Percentiles rank a stretch among this genome's conserved stretches.
These are phyloP conservation scores for Metacarcinus magister DNA, from an alignment of 2,888 invertebrate genomes.

Conservation along the genomic window DNA sequence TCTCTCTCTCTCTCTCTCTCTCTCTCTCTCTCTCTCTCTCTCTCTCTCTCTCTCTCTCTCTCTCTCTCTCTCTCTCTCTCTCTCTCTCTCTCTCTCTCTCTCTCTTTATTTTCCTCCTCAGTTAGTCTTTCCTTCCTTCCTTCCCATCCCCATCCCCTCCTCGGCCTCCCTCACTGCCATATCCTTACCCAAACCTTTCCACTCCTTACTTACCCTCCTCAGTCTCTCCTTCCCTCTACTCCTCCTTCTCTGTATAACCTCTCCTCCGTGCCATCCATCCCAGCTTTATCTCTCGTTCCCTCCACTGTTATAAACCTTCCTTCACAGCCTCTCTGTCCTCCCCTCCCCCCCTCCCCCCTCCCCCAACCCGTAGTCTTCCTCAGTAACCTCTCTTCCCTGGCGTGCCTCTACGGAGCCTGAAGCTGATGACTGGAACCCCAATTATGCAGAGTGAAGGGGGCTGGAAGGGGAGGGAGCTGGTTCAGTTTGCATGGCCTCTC, in stretches of 20 bases:
- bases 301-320: no score
- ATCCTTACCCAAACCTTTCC: no score
- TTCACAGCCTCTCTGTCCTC: no score
- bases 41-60: constrained; percentile 26
- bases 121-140: background rate
- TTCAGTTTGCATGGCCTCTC: background rate
- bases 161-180: no score
- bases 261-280: background rate
- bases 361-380: background rate
- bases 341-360: no score
- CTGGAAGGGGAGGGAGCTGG: background rate
- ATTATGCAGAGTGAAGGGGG: background rate
- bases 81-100: background rate
- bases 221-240: no score
- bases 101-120: background rate
- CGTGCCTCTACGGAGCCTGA: background rate
- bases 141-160: background rate
- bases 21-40: constrained; percentile 26
- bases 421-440: background rate
- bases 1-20: constrained; percentile 26
- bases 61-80: constrained; percentile 26
- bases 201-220: no score
- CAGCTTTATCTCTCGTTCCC: no score
- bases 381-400: background rate
- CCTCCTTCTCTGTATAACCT: no score